These are phyloP conservation scores for Cariama cristata DNA, from an alignment of 2,113 vertebrate species.

Conservation along the genomic window DNA sequence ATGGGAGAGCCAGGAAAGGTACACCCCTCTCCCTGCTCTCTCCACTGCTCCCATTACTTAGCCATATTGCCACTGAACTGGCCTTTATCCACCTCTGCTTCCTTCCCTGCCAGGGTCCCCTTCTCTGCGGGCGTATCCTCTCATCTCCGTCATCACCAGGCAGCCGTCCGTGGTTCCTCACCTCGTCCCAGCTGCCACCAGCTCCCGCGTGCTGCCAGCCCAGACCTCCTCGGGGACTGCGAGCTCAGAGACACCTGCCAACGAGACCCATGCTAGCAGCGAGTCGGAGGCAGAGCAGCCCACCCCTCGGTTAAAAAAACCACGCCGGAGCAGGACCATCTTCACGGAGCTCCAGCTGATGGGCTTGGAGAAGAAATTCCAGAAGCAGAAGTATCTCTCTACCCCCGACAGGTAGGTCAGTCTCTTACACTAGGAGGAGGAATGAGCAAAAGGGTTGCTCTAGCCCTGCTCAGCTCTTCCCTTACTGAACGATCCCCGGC, in stretches of 20 bases:
- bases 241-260: conserved; percentile 67
- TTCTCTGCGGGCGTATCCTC: conserved; percentile 87
- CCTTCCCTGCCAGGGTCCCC: conserved; percentile 81
- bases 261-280: conserved; percentile 87
- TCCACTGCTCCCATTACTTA: background rate
- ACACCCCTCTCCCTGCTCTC: background rate
- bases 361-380: conserved; percentile 99
- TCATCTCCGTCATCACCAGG: conserved; percentile 91
- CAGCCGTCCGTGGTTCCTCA: conserved; percentile 85
- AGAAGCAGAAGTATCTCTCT: conserved; percentile 99
- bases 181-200: conserved; percentile 73
- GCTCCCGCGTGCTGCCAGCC: conserved; percentile 55
- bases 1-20: background rate
- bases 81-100: background rate
- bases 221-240: conserved; percentile 66
- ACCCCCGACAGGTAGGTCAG: conserved; percentile 92
- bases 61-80: background rate
- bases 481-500: background rate
- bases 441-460: background rate
- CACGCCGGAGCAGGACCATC: conserved; percentile 94
- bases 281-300: conserved; percentile 92
- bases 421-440: background rate
- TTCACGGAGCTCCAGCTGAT: conserved; percentile 98
- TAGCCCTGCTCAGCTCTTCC: background rate
- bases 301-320: conserved; percentile 86